Conservation (phyloP, 2,113 vertebrate genomes). For the Hiodon alosoides region DNA sequence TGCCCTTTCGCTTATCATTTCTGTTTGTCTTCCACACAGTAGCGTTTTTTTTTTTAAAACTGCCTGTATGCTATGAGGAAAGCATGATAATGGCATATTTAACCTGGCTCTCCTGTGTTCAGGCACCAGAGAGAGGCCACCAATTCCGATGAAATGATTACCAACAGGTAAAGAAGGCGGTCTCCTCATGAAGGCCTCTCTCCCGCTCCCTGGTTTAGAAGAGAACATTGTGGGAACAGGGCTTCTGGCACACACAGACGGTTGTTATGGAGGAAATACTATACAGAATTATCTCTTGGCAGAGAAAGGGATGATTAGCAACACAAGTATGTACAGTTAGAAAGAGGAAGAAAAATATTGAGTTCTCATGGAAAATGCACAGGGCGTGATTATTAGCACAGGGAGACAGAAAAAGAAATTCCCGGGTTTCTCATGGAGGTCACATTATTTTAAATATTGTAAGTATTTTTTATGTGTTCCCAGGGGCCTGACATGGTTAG, state of each 20-base stretch:
- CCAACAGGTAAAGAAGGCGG: slow-evolving; percentile 7
- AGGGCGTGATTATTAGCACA: background rate
- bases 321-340: background rate
- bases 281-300: slow-evolving; percentile 21
- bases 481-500: background rate
- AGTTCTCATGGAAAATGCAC: slow-evolving; percentile 7
- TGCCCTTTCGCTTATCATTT: background rate
- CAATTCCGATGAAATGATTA: background rate
- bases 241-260: background rate
- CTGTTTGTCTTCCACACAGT: background rate
- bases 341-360: background rate
- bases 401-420: background rate
- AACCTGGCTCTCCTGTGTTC: background rate
- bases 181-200: background rate
- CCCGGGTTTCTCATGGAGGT: background rate
- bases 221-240: slow-evolving; percentile 4
- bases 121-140: no score
- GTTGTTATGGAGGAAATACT: slow-evolving; percentile 14
- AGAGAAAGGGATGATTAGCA: background rate
- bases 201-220: background rate
- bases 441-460: no score
- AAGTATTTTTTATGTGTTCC: no score
- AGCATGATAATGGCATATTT: background rate
- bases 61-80: background rate
- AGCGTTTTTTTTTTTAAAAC: background rate